Conservation (phyloP, 2,888 invertebrate genomes). For the Drosophila monieri region DNA sequence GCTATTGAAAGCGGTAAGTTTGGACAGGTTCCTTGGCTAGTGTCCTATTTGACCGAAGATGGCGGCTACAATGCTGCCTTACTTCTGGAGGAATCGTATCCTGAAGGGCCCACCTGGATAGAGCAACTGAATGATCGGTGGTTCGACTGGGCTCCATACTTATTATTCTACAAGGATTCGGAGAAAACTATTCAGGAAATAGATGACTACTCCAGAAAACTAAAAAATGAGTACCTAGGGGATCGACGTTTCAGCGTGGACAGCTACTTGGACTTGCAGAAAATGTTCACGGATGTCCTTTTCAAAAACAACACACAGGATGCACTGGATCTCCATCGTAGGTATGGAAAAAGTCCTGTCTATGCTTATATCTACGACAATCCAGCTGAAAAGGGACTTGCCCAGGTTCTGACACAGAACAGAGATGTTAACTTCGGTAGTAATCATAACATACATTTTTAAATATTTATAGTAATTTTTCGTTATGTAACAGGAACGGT, state of each 20-base stretch:
- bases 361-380: conserved; percentile 88
- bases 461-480: background rate
- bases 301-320: conserved; percentile 87
- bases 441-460: background rate
- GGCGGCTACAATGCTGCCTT: conserved; percentile 88
- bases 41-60: conserved; percentile 88
- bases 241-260: conserved; percentile 82
- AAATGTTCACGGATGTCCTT: conserved; percentile 88
- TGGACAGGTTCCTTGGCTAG: conserved; percentile 88
- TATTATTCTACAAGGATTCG: conserved; percentile 87
- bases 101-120: conserved; percentile 82
- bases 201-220: conserved; percentile 51
- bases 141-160: conserved; percentile 85
- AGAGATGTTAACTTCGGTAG: conserved; percentile 85
- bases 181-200: conserved; percentile 84
- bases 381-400: conserved; percentile 86
- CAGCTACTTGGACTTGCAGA: conserved; percentile 81
- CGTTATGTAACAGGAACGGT: conserved; percentile 62
- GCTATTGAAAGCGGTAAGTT: conserved; percentile 87
- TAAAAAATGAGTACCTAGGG: conserved; percentile 60
- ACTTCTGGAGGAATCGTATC: conserved; percentile 69
- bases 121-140: conserved; percentile 86
- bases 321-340: conserved; percentile 87
- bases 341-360: conserved; percentile 86
- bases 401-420: conserved; percentile 85